Percentiles rank a stretch among this genome's conserved stretches.
Evolutionary conservation across 2,113 vertebrate genomes (phyloP).

Genomic region (Calypte anna): DNA sequence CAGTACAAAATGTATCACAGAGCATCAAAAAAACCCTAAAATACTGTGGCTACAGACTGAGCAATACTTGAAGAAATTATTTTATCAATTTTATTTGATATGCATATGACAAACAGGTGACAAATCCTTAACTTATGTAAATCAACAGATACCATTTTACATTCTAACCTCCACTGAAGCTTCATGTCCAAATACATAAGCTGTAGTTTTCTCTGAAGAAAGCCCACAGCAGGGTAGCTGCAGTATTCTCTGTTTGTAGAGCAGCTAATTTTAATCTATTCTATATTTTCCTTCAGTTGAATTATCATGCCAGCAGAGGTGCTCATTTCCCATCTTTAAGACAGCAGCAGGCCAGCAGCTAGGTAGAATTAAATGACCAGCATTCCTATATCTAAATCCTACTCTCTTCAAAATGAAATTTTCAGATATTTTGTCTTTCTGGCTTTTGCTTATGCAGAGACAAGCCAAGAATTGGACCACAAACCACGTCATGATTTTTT

Average conservation of each 20-base stretch:
- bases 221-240: neutral
- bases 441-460: neutral
- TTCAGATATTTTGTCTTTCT: neutral
- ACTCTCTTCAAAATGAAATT: neutral
- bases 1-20: neutral
- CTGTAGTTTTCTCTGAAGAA: neutral
- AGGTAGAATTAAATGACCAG: neutral
- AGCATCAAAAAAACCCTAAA: neutral
- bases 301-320: neutral
- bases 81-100: neutral
- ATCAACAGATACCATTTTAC: neutral
- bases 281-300: neutral
- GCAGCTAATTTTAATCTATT: neutral
- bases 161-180: neutral
- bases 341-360: neutral
- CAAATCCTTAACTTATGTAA: neutral
- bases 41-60: neutral
- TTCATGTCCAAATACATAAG: neutral
- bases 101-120: neutral
- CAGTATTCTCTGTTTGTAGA: neutral
- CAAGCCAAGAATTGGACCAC: neutral
- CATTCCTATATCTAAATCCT: neutral
- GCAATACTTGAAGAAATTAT: neutral
- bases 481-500: neutral
- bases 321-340: neutral